These are phyloP conservation scores for Chelmon rostratus DNA, from an alignment of 2,797 vertebrate genomes.

Conservation along the genomic window DNA sequence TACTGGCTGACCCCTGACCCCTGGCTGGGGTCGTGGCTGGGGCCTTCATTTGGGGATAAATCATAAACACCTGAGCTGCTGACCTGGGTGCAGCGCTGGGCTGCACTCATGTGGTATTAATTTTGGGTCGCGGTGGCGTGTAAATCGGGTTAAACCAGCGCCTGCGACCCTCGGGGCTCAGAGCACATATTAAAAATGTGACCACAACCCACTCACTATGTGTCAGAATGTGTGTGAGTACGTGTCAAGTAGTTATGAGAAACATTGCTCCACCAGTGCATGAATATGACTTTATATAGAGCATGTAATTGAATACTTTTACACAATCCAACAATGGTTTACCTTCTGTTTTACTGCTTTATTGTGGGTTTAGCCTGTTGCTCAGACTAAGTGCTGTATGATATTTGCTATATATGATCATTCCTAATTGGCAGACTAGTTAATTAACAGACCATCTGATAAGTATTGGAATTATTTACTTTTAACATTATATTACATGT, in stretches of 20 bases:
- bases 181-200: slow-evolving; percentile 80
- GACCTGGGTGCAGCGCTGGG: slow-evolving; percentile 72
- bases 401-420: background rate
- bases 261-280: slow-evolving; percentile 42
- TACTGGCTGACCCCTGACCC: slow-evolving; percentile 80
- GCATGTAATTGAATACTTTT: slow-evolving; percentile 63
- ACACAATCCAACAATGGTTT: slow-evolving; percentile 45
- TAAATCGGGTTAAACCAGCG: slow-evolving; percentile 85
- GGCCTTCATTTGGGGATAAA: slow-evolving; percentile 84
- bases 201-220: slow-evolving; percentile 70
- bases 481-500: background rate
- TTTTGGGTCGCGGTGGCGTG: slow-evolving; percentile 76
- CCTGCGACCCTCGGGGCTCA: slow-evolving; percentile 78
- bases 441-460: background rate
- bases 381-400: background rate
- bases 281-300: slow-evolving; percentile 58
- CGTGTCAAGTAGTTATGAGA: slow-evolving; percentile 56
- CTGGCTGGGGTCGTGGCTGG: slow-evolving; percentile 73
- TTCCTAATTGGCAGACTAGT: background rate
- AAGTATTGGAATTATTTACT: background rate
- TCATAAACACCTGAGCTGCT: slow-evolving; percentile 84
- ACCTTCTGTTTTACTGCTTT: slow-evolving; percentile 38
- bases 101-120: slow-evolving; percentile 81
- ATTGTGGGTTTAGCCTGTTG: slow-evolving; percentile 20
- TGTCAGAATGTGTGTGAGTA: slow-evolving; percentile 47